Evolutionary conservation across 2,113 vertebrate genomes (phyloP).

Genomic region (Opisthocomus hoazin): DNA sequence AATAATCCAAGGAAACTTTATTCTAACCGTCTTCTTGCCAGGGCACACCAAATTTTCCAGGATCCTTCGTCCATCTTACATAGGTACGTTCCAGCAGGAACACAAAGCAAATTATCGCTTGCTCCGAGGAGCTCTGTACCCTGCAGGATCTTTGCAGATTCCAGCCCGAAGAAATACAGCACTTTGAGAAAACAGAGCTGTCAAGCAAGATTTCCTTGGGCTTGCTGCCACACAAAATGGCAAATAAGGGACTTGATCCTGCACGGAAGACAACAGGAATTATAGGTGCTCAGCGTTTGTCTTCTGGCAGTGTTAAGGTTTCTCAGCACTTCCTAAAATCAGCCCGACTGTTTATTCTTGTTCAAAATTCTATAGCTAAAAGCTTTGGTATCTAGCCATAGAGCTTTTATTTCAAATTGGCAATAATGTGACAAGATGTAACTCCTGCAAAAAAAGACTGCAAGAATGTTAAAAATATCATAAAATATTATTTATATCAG

Average conservation of each 20-base stretch:
- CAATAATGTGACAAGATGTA: conserved; percentile 43
- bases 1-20: background rate
- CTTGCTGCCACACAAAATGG: conserved; percentile 53
- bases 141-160: conserved; percentile 20
- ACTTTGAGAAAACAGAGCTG: conserved; percentile 39
- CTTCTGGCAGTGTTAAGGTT: background rate
- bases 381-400: conserved; percentile 21
- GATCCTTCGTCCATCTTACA: background rate
- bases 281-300: background rate
- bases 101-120: background rate
- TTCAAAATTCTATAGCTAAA: background rate
- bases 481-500: conserved; percentile 61
- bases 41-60: background rate
- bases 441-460: conserved; percentile 19
- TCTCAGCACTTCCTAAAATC: conserved; percentile 17
- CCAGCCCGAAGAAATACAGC: conserved; percentile 27
- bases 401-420: conserved; percentile 47
- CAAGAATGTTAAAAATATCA: conserved; percentile 44
- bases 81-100: background rate
- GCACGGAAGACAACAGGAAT: background rate
- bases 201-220: conserved; percentile 46
- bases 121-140: conserved; percentile 18
- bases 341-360: background rate
- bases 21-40: background rate
- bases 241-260: conserved; percentile 44